Conservation (phyloP, 2,888 invertebrate species). For the Caenorhabditis angaria region DNA sequence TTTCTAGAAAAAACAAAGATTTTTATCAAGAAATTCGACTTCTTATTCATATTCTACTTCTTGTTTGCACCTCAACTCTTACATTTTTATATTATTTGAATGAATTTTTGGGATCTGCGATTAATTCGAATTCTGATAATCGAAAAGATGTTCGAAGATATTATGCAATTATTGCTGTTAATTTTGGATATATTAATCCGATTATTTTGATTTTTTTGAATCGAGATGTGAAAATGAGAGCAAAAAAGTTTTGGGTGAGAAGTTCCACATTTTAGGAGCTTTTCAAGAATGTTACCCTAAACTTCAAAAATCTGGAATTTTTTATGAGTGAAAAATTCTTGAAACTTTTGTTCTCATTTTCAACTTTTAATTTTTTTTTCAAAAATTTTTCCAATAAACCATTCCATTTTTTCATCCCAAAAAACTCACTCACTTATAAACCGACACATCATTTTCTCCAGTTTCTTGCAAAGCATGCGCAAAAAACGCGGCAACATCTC, state of each 20-base stretch:
- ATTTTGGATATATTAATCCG: slow-evolving; percentile 30
- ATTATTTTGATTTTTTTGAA: slow-evolving; percentile 19
- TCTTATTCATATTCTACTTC: background rate
- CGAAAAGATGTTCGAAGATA: slow-evolving; percentile 9
- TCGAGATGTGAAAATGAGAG: no score
- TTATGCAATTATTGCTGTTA: slow-evolving; percentile 25
- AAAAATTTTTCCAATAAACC: background rate
- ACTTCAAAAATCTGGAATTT: no score
- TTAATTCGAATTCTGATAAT: background rate
- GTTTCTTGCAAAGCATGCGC: slow-evolving; percentile 71
- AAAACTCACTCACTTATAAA: slow-evolving; percentile 56
- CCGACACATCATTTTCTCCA: slow-evolving; percentile 66
- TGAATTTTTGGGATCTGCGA: background rate
- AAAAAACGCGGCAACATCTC: slow-evolving; percentile 71
- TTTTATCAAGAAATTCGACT: background rate
- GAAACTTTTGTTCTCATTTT: no score
- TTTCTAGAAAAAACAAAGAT: background rate
- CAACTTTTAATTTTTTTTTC: background rate
- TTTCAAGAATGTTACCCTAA: no score
- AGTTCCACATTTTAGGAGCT: no score
- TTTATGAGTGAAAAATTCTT: no score
- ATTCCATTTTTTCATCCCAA: no score
- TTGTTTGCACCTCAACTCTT: background rate
- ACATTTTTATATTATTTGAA: background rate
- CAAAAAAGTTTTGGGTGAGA: no score